Percentiles rank a stretch among this genome's conserved stretches.
Conservation (phyloP, 2,888 invertebrate species). For the Nephrotoma appendiculata region DNA sequence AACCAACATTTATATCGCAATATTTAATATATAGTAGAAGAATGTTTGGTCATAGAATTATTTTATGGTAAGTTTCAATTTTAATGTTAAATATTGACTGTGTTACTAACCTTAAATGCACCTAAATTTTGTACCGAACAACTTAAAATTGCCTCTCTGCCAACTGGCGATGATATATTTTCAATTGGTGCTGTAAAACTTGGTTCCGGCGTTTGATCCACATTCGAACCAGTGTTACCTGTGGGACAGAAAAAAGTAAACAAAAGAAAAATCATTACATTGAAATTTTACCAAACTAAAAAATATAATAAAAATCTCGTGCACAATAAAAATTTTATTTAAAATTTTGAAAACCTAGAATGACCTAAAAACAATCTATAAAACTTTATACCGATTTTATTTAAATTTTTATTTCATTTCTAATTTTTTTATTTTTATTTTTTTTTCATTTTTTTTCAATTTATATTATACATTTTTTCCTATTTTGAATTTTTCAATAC, state of each 20-base stretch:
- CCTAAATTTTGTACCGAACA: conserved; percentile 10
- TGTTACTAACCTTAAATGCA: conserved; percentile 6
- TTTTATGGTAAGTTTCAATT: not conserved
- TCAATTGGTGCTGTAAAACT: conserved; percentile 9
- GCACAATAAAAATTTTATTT: not conserved
- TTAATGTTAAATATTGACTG: not conserved
- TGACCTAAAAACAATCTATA: not conserved
- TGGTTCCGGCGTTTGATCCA: conserved; percentile 7
- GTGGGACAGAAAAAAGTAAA: not conserved
- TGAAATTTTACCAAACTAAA: no score
- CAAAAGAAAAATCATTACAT: not conserved
- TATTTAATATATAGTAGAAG: no score
- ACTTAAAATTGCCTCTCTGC: conserved; percentile 8
- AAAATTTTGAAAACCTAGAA: not conserved
- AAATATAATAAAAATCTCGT: not conserved
- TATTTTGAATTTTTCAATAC: not conserved
- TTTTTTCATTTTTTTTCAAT: not conserved
- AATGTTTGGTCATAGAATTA: no score
- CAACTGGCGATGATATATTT: conserved; percentile 8
- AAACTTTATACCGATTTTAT: not conserved
- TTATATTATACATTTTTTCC: not conserved
- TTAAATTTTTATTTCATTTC: not conserved
- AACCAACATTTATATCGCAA: no score
- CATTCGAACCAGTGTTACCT: not conserved
- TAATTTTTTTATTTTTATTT: not conserved